Conservation (phyloP, 2,888 invertebrate species). For the Hyalella azteca region DNA sequence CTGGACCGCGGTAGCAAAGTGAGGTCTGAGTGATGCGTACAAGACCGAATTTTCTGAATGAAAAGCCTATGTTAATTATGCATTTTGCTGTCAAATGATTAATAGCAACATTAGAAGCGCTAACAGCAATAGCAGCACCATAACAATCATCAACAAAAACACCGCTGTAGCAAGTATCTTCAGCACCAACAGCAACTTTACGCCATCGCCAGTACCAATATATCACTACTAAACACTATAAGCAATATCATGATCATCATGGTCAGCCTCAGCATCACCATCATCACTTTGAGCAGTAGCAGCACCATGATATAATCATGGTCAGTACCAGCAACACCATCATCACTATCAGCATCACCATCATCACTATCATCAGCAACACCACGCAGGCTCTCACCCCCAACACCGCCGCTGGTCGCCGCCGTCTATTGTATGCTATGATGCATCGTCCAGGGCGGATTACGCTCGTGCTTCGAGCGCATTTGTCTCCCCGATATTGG, state of each 20-base stretch:
- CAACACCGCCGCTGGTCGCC: neutral
- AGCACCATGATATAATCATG: neutral
- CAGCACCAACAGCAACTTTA: neutral
- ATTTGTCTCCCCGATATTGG: constrained; percentile 8
- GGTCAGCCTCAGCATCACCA: neutral
- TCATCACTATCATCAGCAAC: neutral
- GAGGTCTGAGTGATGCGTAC: no score
- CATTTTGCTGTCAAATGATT: no score
- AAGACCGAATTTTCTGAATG: no score
- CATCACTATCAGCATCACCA: no score
- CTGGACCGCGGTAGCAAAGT: no score
- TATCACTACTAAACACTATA: neutral
- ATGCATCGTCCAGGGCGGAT: neutral
- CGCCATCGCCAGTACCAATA: neutral
- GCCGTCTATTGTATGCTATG: neutral
- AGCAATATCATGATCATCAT: neutral
- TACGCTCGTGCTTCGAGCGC: neutral
- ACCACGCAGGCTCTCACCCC: neutral
- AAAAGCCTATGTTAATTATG: no score
- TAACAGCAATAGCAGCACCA: no score
- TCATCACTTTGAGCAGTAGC: neutral
- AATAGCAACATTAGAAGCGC: no score
- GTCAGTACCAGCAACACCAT: neutral
- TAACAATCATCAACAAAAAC: no score
- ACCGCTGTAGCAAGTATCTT: no score